These are phyloP conservation scores for Didymodactylos carnosus DNA, from an alignment of 2,888 invertebrate species.

Conservation along the genomic window DNA sequence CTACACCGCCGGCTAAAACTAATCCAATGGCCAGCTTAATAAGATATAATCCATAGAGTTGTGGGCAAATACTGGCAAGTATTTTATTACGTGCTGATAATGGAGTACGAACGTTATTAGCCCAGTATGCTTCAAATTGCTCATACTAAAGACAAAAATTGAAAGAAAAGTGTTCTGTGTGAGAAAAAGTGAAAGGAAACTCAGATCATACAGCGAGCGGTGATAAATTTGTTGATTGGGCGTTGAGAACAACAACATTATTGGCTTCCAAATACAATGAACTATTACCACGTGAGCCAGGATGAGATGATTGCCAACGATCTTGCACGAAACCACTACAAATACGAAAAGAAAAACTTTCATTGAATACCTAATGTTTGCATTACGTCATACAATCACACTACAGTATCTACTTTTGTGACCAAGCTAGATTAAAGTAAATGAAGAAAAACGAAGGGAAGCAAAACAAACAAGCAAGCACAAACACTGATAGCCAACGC, in stretches of 20 bases:
- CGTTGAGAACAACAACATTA: background rate
- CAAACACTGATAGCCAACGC: too few relatives aligned
- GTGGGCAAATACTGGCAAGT: constrained; percentile 57
- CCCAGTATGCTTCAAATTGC: constrained; percentile 55
- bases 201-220: background rate
- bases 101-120: constrained; percentile 43
- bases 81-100: constrained; percentile 56
- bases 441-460: too few relatives aligned
- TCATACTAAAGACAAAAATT: constrained; percentile 37
- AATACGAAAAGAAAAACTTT: background rate
- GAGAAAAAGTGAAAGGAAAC: background rate
- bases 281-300: background rate
- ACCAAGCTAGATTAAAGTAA: too few relatives aligned
- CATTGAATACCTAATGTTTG: too few relatives aligned
- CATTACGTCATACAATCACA: too few relatives aligned
- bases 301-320: background rate
- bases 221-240: background rate
- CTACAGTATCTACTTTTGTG: too few relatives aligned
- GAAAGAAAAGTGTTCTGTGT: background rate
- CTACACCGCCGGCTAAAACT: constrained; percentile 39
- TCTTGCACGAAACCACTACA: background rate
- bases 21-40: constrained; percentile 65
- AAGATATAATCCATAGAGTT: constrained; percentile 63
- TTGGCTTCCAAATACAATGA: background rate
- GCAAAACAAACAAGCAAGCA: too few relatives aligned